Conservation (phyloP, 2,888 invertebrate species). For the Pachliopta kotzebuea region DNA sequence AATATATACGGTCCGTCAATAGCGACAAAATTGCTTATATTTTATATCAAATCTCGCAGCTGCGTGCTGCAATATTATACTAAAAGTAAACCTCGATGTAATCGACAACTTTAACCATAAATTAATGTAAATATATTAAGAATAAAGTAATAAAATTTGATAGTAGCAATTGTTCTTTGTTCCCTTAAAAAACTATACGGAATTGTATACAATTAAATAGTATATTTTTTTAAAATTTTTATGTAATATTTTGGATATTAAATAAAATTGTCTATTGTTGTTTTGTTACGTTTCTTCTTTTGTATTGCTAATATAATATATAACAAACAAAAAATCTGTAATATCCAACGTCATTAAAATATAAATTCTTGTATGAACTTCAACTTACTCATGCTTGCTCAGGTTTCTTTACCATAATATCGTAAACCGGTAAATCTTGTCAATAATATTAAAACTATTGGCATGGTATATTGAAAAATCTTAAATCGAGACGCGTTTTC, state of each 20-base stretch:
- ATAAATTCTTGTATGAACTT: too few relatives aligned
- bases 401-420: not conserved
- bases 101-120: not conserved
- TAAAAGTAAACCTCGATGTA: not conserved
- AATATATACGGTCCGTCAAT: not conserved
- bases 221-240: not conserved
- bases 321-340: too few relatives aligned
- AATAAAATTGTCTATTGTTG: too few relatives aligned
- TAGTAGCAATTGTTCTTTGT: not conserved
- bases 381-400: too few relatives aligned
- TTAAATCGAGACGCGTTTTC: not conserved
- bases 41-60: not conserved
- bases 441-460: not conserved
- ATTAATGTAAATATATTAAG: too few relatives aligned
- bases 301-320: too few relatives aligned
- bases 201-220: not conserved
- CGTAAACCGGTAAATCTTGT: not conserved
- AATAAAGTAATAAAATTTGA: not conserved
- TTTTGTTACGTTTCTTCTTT: too few relatives aligned
- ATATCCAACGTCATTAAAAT: too few relatives aligned
- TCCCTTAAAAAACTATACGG: not conserved
- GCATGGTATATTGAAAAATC: not conserved
- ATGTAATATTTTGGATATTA: too few relatives aligned
- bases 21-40: slow-evolving; percentile 2
- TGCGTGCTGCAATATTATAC: too few relatives aligned